These are phyloP conservation scores for Sarcophaga carnaria DNA, from an alignment of 2,888 invertebrate species.

Conservation along the genomic window DNA sequence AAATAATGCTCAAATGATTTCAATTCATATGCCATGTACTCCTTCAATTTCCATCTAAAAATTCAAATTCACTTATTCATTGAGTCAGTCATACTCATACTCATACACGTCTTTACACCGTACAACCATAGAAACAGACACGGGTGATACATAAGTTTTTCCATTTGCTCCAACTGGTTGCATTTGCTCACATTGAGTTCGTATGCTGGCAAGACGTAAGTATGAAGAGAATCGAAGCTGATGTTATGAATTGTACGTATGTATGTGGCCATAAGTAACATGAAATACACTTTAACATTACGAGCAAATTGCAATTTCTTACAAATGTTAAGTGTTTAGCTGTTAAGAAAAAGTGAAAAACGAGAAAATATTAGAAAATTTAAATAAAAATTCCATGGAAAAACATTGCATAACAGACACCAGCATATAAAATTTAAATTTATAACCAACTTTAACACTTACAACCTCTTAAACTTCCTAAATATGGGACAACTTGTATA, in stretches of 20 bases:
- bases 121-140: slow-evolving; percentile 49
- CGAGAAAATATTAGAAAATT: neutral
- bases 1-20: slow-evolving; percentile 40
- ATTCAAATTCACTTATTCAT: neutral
- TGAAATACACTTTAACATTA: slow-evolving; percentile 57
- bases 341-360: slow-evolving; percentile 9
- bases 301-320: slow-evolving; percentile 64
- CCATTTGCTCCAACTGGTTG: slow-evolving; percentile 61
- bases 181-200: slow-evolving; percentile 41
- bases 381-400: neutral
- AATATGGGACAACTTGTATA: too few species aligned
- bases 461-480: neutral
- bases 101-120: neutral
- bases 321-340: slow-evolving; percentile 63
- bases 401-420: neutral
- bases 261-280: slow-evolving; percentile 39
- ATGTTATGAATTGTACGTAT: slow-evolving; percentile 3
- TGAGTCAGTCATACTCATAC: neutral
- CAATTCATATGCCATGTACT: slow-evolving; percentile 39
- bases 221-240: slow-evolving; percentile 26
- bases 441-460: slow-evolving; percentile 48
- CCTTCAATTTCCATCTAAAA: neutral
- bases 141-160: slow-evolving; percentile 64
- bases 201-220: neutral
- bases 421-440: slow-evolving; percentile 57